Percentiles rank a stretch among this genome's conserved stretches.
phyloP scores from a whole-genome alignment of 2,888 invertebrate genomes.

The Drosophila lutescens region DNA sequence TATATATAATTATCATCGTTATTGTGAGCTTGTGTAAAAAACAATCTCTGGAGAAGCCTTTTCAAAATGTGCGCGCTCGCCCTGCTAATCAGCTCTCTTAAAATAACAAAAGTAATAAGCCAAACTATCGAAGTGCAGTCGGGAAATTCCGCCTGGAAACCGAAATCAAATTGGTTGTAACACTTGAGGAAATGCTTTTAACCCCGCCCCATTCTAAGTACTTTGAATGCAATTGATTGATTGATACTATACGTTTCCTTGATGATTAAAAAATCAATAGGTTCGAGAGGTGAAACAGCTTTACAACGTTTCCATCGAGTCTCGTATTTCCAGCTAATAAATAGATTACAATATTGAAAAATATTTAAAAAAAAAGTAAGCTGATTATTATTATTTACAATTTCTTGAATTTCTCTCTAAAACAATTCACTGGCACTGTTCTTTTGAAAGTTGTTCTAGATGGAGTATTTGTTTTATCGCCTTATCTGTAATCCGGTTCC shows the following conservation, averaged over 20 bases:
- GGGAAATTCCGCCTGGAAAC: slow-evolving; percentile 37
- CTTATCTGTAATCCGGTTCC: slow-evolving; percentile 38
- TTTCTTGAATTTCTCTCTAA: neutral
- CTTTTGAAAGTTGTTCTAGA: neutral
- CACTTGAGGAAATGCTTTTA: slow-evolving; percentile 5
- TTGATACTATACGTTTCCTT: slow-evolving; percentile 26
- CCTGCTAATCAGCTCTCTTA: slow-evolving; percentile 28
- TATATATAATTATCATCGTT: slow-evolving; percentile 37
- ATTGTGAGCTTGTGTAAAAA: slow-evolving; percentile 17
- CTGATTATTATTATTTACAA: too few relatives aligned
- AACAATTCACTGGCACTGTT: neutral
- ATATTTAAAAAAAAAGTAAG: neutral
- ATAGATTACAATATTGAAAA: neutral
- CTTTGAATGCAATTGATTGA: slow-evolving; percentile 25
- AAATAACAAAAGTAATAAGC: slow-evolving; percentile 17
- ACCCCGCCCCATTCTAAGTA: slow-evolving; percentile 15
- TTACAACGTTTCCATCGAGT: slow-evolving; percentile 7
- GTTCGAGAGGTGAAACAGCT: slow-evolving; percentile 4
- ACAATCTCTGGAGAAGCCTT: slow-evolving; percentile 49
- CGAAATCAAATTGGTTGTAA: slow-evolving; percentile 3
- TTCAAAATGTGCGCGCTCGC: slow-evolving; percentile 47
- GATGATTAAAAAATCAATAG: slow-evolving; percentile 9
- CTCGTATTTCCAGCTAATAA: slow-evolving; percentile 7
- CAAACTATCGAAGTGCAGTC: slow-evolving; percentile 25
- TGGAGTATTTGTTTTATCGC: slow-evolving; percentile 13